Evolutionary conservation across 2,888 invertebrate genomes (phyloP), one percentile per base, ranked within the genome.

Genomic region (Diogma glabrata): DNA sequence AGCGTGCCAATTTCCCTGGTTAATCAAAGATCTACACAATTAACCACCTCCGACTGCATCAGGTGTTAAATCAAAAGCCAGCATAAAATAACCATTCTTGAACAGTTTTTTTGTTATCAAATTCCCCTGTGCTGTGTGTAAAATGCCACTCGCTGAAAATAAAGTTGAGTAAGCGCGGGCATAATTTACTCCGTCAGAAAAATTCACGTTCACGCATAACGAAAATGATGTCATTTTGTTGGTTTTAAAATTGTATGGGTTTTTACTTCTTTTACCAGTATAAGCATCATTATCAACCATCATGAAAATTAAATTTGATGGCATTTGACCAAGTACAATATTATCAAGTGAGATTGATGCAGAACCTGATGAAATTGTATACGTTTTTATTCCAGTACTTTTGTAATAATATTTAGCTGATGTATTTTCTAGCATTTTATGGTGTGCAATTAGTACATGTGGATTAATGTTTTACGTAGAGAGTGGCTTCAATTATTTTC

Each of bases 381-480:
- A 22, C 3, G 33, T 3, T 47, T 51, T 51, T 12, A 50, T 28
- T 28, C 28, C 50, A 2, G 28, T 28, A 19, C 43, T n/a, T 20
- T 43, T 49, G 7, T 33, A 43, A 19, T 40, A 28, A 30, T 50
- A 50, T 45, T 45, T 50, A 12, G 50, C 50, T 22, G 28, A 20
- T 45, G 45, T 14, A 30, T 43, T 47, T 4, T 24, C 24, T 8
- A 50, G 10, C n/a, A 43, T 26, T 14, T 24, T 16, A 20, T 43
- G 24, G 10, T 48, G 51, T 9, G 51, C 51, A 17, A 48, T 2
- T 12, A 51, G 20, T 26, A 48, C 40, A 16, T 19, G 10, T 22
- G 51, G 51, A 22, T 48, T 51, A 20, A 47, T 48, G 47, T 9
- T 30, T 38, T 20, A 51, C 28, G 23, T 38, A 51, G 5, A 51